Evolutionary conservation across 1,140 invertebrate genomes (phyloP).

Genomic region (Lordiphosa collinella): DNA sequence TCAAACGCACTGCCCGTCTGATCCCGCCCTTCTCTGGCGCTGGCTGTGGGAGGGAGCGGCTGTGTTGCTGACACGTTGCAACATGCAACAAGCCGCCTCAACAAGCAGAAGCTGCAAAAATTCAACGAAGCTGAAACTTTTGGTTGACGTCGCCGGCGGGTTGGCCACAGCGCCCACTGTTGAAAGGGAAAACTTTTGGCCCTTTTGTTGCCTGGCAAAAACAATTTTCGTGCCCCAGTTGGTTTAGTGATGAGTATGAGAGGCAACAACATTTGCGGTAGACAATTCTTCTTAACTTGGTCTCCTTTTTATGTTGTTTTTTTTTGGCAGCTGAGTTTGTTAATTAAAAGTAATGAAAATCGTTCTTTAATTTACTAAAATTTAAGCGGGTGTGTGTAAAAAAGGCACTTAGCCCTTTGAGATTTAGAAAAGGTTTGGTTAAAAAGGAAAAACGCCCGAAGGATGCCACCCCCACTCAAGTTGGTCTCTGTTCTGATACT

Average conservation of each 20-base stretch:
- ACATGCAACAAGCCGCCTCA: constrained; percentile 44
- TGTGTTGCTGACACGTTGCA: constrained; percentile 38
- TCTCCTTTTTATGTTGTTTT: not conserved
- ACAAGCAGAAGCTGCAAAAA: constrained; percentile 34
- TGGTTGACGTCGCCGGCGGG: constrained; percentile 24
- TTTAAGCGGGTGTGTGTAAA: no score
- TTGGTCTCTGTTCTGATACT: no score
- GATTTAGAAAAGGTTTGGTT: no score
- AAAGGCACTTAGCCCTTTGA: no score
- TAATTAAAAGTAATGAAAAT: no score
- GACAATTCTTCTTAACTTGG: no score
- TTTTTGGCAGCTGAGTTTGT: no score
- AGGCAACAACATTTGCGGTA: not conserved
- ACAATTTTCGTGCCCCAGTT: constrained; percentile 12
- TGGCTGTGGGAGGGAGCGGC: not conserved
- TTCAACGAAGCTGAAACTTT: constrained; percentile 43
- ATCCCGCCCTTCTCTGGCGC: not conserved
- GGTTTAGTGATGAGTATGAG: not conserved
- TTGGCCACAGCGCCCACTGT: constrained; percentile 1
- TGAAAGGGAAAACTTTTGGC: constrained; percentile 24
- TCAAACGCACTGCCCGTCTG: constrained; percentile 23
- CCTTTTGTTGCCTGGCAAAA: no score
- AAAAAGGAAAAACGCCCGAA: no score
- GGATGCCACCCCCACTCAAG: no score
- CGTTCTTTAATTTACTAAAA: no score